A percentile compares a stretch with the other conserved stretches of the same genome.
phyloP scores from a whole-genome alignment of 2,113 vertebrate species.

The Girardinichthys multiradiatus region DNA sequence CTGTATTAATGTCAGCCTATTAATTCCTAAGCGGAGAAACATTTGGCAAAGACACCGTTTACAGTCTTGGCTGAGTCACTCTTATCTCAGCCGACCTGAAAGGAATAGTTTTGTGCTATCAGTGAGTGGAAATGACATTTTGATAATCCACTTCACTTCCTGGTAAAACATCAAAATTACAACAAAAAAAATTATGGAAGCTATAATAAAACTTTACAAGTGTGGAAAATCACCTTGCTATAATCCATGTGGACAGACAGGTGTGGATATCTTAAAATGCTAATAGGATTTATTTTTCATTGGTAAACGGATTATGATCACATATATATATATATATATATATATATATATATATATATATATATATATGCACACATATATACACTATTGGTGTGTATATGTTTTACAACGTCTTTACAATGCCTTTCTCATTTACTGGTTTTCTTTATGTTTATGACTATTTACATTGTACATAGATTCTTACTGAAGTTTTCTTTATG shows the following conservation, averaged over 20 bases:
- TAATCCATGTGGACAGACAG: constrained; percentile 84
- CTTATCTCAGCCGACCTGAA: constrained; percentile 92
- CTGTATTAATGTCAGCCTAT: constrained; percentile 97
- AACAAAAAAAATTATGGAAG: constrained; percentile 82
- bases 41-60: constrained; percentile 87
- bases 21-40: constrained; percentile 85
- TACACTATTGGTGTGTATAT: too few relatives aligned
- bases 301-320: constrained; percentile 69
- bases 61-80: constrained; percentile 86
- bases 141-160: constrained; percentile 92
- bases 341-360: neutral
- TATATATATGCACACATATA: too few relatives aligned
- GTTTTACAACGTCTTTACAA: too few relatives aligned
- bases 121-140: constrained; percentile 93
- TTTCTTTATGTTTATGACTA: too few relatives aligned
- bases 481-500: too few relatives aligned
- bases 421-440: too few relatives aligned
- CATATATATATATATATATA: constrained; percentile 28
- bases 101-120: constrained; percentile 96
- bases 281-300: constrained; percentile 76
- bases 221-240: constrained; percentile 78
- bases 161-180: constrained; percentile 93
- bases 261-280: constrained; percentile 72
- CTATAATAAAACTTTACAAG: constrained; percentile 88
- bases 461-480: too few relatives aligned